Percentiles rank a stretch among this genome's conserved stretches.
Conservation (phyloP, 2,113 vertebrate genomes). For the Tinamus guttatus region DNA sequence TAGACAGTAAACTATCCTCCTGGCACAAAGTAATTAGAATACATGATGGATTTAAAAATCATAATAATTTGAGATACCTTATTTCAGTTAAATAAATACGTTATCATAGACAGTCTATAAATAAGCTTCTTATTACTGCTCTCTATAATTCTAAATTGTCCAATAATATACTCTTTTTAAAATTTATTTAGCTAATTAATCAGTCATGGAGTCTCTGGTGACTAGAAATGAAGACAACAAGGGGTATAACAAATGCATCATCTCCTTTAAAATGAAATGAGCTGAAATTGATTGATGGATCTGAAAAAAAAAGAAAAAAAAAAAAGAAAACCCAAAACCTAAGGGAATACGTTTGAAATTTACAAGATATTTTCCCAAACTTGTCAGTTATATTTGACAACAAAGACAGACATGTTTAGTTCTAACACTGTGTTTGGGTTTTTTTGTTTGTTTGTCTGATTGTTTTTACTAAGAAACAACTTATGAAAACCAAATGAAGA, state of each 20-base stretch:
- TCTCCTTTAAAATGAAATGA: not conserved
- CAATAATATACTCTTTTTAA: not conserved
- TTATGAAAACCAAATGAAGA: not conserved
- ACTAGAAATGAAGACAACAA: not conserved
- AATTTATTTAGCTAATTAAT: not conserved
- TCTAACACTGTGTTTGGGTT: not conserved
- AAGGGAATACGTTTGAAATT: not conserved
- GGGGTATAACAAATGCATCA: not conserved
- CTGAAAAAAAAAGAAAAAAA: not conserved
- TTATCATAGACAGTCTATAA: not conserved
- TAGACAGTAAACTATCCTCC: not conserved
- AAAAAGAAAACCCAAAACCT: not conserved
- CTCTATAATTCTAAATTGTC: not conserved
- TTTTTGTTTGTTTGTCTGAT: too few relatives aligned
- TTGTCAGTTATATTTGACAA: not conserved
- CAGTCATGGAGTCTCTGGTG: not conserved
- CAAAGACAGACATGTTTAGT: not conserved
- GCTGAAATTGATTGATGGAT: not conserved
- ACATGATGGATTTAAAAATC: not conserved
- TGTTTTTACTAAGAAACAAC: not conserved
- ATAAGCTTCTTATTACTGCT: not conserved
- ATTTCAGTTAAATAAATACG: not conserved
- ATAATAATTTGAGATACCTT: not conserved
- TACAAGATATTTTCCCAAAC: not conserved
- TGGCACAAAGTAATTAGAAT: not conserved